Percentiles rank a stretch among this genome's conserved stretches.
phyloP scores from a whole-genome alignment of 2,113 vertebrate genomes.

The Orcinus orca region DNA sequence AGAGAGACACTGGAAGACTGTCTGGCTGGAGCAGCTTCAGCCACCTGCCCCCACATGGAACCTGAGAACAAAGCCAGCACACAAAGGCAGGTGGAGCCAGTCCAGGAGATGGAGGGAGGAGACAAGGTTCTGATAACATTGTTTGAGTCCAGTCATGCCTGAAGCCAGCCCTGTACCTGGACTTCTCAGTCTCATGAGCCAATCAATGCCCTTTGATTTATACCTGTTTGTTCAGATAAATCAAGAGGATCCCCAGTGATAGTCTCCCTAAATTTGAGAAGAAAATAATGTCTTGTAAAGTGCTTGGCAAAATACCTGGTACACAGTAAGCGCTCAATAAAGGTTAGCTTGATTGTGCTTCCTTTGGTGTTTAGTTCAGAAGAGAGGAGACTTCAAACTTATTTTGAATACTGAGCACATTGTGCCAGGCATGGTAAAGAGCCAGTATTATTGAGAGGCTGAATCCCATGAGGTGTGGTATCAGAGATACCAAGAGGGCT shows the following conservation, averaged over 20 bases:
- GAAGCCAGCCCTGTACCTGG: neutral
- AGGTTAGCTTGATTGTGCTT: neutral
- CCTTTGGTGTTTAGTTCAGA: neutral
- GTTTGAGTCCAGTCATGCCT: neutral
- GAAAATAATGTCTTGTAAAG: neutral
- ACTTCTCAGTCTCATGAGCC: neutral
- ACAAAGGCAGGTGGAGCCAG: neutral
- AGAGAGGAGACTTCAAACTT: neutral
- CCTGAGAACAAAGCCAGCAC: conserved; percentile 32
- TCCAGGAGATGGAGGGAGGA: neutral
- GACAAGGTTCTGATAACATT: neutral
- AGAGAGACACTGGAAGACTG: neutral
- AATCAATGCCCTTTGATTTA: neutral
- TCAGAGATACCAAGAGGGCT: neutral
- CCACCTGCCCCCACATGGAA: neutral
- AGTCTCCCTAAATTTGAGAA: neutral
- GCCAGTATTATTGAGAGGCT: neutral
- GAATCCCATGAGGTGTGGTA: neutral
- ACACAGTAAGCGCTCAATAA: neutral
- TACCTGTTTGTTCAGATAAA: neutral
- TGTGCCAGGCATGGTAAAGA: neutral
- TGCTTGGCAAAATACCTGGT: neutral
- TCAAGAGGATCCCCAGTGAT: neutral
- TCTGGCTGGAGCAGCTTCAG: neutral
- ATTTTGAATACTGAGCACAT: neutral